Evolutionary conservation across 2,888 invertebrate genomes (phyloP).

Genomic region (Synergus itoensis): DNA sequence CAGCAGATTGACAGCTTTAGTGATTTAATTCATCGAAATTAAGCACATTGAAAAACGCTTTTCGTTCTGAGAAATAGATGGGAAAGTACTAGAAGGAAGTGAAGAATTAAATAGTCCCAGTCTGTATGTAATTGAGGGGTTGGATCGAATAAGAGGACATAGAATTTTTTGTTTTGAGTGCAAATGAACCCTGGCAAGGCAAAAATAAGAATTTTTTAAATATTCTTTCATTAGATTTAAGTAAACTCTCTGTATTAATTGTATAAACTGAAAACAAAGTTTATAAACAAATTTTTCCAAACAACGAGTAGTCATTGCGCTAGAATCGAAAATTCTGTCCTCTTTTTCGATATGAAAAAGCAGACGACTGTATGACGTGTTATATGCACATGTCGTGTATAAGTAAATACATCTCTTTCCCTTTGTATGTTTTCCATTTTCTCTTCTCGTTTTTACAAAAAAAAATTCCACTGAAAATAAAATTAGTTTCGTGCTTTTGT

Average conservation of each 20-base stretch:
- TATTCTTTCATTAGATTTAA: no score
- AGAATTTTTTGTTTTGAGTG: no score
- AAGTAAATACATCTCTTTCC: neutral
- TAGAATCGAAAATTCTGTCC: no score
- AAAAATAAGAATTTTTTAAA: no score
- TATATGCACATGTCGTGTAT: conserved; percentile 4
- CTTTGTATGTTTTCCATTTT: neutral
- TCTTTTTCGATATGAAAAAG: neutral
- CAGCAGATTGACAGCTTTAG: neutral
- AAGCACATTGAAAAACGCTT: neutral
- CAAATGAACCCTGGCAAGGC: no score
- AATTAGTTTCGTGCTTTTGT: neutral
- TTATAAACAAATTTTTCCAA: no score
- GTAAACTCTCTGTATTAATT: no score
- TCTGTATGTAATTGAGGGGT: neutral
- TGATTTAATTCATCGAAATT: neutral
- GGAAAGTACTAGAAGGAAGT: neutral
- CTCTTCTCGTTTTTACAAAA: neutral
- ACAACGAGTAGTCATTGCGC: no score
- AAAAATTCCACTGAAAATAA: neutral
- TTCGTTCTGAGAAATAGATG: neutral
- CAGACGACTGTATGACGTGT: neutral
- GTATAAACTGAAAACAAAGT: no score
- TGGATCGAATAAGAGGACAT: neutral
- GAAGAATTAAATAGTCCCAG: conserved; percentile 4